Base-by-base conservation (phyloP, 2,888 invertebrate species). In the Hirtodrosophila duncani region DNA sequence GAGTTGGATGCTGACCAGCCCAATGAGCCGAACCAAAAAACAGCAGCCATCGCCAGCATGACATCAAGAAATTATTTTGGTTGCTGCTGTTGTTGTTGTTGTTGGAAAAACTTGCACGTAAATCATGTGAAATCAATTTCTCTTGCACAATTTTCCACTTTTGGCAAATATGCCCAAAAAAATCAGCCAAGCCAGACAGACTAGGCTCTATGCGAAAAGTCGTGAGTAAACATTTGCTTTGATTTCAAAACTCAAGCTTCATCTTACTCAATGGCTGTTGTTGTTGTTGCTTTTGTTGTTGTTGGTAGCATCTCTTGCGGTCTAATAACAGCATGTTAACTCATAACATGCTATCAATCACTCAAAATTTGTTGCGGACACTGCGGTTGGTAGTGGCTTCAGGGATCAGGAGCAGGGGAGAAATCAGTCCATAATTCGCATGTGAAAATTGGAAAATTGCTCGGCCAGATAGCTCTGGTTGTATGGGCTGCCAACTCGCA, bases 41-140 rank as follows among this genome's bases (percentile, higher is more conserved):
- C 67, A 38, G 66, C 61, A 68, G 62, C 71, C 10, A 33, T n/a
- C n/a, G n/a, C n/a, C 55, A 69, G 66, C 82, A 71, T 66, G 68
- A 83, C 81, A 83, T 77, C 71, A 71, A n/a, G 69, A 79, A 68
- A 68, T 72, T 68, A 70, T 69, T 74, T 74, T 67, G 36, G 49
- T 11, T 27, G 51, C 9, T 23, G 26, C 4, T 43, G 27, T 16
- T 53, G 48, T 41, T 46, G 38, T 21, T 42, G 26, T n/a, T 48
- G 50, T 33, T 41, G 39, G 27, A 49, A 53, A 69, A 63, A 57
- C 64, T 63, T 67, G 74, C 75, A 79, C 68, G 65, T 80, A 84
- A 83, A 84, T 84, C 83, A 83, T 84, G 81, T 82, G 75, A 84
- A 84, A 81, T 80, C 78, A 81, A 82, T 84, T 83, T 79, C 77